phyloP scores from a whole-genome alignment of 2,888 invertebrate species.

The Gymnocheta viridis region DNA sequence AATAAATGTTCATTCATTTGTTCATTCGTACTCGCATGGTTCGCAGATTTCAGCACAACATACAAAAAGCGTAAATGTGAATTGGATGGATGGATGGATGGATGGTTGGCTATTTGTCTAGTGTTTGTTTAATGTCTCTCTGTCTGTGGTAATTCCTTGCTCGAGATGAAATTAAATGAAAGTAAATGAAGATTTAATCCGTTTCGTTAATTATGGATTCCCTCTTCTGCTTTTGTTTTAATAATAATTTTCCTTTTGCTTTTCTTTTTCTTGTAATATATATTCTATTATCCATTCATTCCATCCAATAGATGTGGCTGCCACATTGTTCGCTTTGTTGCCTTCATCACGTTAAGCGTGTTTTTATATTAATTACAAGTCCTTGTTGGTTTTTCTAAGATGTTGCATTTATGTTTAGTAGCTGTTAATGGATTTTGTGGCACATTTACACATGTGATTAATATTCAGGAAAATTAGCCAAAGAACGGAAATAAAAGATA shows the following conservation, averaged over 20 bases:
- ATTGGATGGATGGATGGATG: background rate
- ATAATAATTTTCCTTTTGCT: constrained; percentile 4
- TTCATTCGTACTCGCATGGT: background rate
- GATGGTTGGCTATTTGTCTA: constrained; percentile 32
- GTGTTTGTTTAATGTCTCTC: constrained; percentile 52
- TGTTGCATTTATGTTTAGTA: constrained; percentile 11
- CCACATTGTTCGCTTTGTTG: background rate
- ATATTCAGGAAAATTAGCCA: constrained; percentile 6
- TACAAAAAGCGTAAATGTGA: background rate
- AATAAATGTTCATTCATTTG: constrained; percentile 34
- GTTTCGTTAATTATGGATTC: constrained; percentile 62
- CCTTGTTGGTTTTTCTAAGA: background rate
- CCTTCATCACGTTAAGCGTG: constrained; percentile 8
- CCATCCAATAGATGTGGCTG: background rate
- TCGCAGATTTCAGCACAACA: background rate
- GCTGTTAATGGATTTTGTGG: background rate
- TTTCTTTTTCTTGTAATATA: background rate
- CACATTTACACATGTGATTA: constrained; percentile 10
- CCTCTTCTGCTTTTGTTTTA: background rate
- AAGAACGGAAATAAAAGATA: background rate
- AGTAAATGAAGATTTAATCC: constrained; percentile 60
- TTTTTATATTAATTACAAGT: constrained; percentile 45
- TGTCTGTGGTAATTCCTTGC: constrained; percentile 31
- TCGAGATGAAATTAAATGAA: constrained; percentile 45
- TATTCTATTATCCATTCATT: background rate